A percentile compares a stretch with the other conserved stretches of the same genome.
Evolutionary conservation across 2,113 vertebrate genomes (phyloP).

Genomic region (Apteryx mantelli): DNA sequence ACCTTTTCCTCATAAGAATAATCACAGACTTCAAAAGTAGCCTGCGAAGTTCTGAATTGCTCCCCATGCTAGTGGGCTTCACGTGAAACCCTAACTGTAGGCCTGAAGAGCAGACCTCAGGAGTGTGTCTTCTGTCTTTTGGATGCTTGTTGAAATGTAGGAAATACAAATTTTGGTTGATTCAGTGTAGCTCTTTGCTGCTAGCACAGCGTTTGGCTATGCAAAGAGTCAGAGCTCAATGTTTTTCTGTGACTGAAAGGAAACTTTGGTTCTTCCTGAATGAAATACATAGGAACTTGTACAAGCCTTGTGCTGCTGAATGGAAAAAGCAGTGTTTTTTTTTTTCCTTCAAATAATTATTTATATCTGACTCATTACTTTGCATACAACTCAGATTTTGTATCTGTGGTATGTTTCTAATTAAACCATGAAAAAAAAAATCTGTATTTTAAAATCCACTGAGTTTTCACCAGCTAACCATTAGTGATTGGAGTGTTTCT

Average conservation of each 20-base stretch:
- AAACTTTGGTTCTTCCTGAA: slow-evolving; percentile 67
- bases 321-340: not conserved
- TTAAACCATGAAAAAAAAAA: not conserved
- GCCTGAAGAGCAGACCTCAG: not conserved
- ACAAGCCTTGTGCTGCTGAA: slow-evolving; percentile 30
- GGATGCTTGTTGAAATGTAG: not conserved
- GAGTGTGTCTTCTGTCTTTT: not conserved
- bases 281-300: slow-evolving; percentile 49
- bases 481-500: not conserved
- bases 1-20: not conserved
- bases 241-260: slow-evolving; percentile 54
- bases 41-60: not conserved
- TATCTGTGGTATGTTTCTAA: slow-evolving; percentile 31
- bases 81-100: not conserved
- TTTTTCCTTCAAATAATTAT: slow-evolving; percentile 45
- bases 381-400: not conserved
- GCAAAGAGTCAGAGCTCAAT: not conserved
- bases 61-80: not conserved
- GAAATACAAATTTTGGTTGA: not conserved
- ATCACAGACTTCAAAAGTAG: not conserved
- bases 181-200: not conserved
- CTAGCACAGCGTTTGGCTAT: not conserved
- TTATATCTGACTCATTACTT: not conserved
- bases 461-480: not conserved
- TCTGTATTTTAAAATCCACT: not conserved